phyloP scores from a whole-genome alignment of 2,888 invertebrate genomes.

The Marronus borbonicus region DNA sequence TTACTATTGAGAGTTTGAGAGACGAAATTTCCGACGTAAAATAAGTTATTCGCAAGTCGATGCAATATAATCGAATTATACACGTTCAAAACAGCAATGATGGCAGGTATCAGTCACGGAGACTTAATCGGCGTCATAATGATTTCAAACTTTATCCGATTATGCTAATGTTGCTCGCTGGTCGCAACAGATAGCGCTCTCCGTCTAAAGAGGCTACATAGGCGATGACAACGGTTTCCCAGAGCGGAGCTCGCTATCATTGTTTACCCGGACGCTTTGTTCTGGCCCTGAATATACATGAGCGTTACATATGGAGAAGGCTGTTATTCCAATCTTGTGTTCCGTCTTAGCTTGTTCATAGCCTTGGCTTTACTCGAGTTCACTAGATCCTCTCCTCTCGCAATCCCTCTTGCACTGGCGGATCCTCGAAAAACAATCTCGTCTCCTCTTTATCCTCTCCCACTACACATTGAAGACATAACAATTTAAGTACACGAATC shows the following conservation, averaged over 20 bases:
- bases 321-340: conserved; percentile 66
- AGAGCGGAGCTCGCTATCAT: conserved; percentile 64
- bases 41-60: conserved; percentile 26
- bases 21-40: neutral
- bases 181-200: conserved; percentile 65
- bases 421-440: conserved; percentile 33
- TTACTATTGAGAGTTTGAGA: neutral
- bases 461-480: neutral
- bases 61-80: conserved; percentile 30
- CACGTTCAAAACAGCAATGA: conserved; percentile 36
- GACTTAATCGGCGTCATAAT: conserved; percentile 67
- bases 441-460: neutral
- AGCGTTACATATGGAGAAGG: conserved; percentile 70
- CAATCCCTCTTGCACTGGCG: conserved; percentile 16
- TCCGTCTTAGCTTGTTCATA: conserved; percentile 58
- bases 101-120: conserved; percentile 50
- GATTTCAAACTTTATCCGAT: conserved; percentile 69
- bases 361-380: conserved; percentile 53
- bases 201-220: conserved; percentile 34
- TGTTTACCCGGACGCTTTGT: conserved; percentile 69
- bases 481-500: neutral
- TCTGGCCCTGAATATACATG: conserved; percentile 70
- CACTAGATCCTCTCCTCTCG: conserved; percentile 49
- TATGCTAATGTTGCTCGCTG: conserved; percentile 69
- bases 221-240: conserved; percentile 51